Base-by-base conservation (phyloP, 2,113 vertebrate species). In the Coreoperca whiteheadi region DNA sequence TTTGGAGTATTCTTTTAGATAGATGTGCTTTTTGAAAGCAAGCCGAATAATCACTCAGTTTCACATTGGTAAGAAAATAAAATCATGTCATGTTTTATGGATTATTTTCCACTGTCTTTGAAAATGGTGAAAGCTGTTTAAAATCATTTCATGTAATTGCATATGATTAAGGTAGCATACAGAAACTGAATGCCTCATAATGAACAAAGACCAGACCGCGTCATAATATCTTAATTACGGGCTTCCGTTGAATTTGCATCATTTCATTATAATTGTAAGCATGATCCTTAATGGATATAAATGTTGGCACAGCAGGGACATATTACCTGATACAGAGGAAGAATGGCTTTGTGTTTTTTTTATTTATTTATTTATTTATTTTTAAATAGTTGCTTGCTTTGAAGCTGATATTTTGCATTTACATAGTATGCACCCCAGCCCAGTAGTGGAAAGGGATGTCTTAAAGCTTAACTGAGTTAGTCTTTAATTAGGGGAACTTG, bases 191-290 rank as follows among this genome's bases (percentile, higher is more conserved):
- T 25, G 34, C 10, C 54, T 64, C 5, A 6, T 48, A 37, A 73
- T 82, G 68, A 81, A 74, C 46, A 60, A 63, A 80, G 66, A 50
- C 37, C 48, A 43, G 8, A n/a, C 63, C 43, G 63, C 56, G n/a
- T 41, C 11, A 28, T 41, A 68, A 63, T 53, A 67, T 34, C 16
- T 73, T 28, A 77, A 37, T 86, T n/a, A 68, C 10, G 2, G 57
- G 41, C 37, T 28, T 60, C 18, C 25, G 15, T n/a, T 28, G 20
- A 68, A 71, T 66, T 56, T 63, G 57, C 25, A 66, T 60, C 21
- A 61, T 54, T 48, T 71, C 5, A 18, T 67, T 43, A 54, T 64
- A 51, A 74, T 71, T 77, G 28, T 23, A 74, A 64, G 54, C 30
- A 57, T 39, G 46, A 71, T 50, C 20, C 37, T 39, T 71, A 53